Percentiles rank a stretch among this genome's conserved stretches.
Conservation (phyloP, 1,140 invertebrate species). For the Drosophila lowei region DNA sequence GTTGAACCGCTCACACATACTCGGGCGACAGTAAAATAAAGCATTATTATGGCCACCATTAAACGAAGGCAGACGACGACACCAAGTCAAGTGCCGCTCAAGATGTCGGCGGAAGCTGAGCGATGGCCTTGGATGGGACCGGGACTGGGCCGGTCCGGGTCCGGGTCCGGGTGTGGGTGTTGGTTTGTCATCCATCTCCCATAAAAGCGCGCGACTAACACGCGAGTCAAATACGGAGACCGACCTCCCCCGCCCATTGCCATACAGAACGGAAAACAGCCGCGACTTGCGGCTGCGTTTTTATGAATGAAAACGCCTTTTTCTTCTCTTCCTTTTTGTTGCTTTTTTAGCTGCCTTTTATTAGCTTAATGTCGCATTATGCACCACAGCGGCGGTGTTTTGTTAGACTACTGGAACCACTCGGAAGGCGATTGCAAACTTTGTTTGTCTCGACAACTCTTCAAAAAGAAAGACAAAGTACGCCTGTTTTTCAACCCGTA, state of each 20-base stretch:
- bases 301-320: slow-evolving; percentile 66
- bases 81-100: slow-evolving; percentile 56
- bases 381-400: slow-evolving; percentile 18
- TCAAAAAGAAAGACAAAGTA: too few species aligned
- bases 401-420: slow-evolving; percentile 12
- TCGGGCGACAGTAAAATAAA: slow-evolving; percentile 78
- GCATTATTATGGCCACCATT: slow-evolving; percentile 78
- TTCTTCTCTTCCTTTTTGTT: slow-evolving; percentile 27
- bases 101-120: slow-evolving; percentile 71
- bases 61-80: slow-evolving; percentile 40
- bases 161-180: too few species aligned
- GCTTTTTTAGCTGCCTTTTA: slow-evolving; percentile 64
- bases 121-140: slow-evolving; percentile 1
- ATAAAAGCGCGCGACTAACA: slow-evolving; percentile 66
- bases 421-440: slow-evolving; percentile 7
- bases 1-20: slow-evolving; percentile 22
- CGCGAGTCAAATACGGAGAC: slow-evolving; percentile 37
- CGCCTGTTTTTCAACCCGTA: slow-evolving; percentile 6
- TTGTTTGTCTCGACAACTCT: too few species aligned
- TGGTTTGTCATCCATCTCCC: slow-evolving; percentile 5
- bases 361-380: slow-evolving; percentile 66
- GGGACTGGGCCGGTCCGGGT: too few species aligned
- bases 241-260: slow-evolving; percentile 1
- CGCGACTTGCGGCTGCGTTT: slow-evolving; percentile 46
- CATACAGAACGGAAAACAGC: slow-evolving; percentile 8